Conservation (phyloP, 2,797 vertebrate species). For the Natrix natrix region DNA sequence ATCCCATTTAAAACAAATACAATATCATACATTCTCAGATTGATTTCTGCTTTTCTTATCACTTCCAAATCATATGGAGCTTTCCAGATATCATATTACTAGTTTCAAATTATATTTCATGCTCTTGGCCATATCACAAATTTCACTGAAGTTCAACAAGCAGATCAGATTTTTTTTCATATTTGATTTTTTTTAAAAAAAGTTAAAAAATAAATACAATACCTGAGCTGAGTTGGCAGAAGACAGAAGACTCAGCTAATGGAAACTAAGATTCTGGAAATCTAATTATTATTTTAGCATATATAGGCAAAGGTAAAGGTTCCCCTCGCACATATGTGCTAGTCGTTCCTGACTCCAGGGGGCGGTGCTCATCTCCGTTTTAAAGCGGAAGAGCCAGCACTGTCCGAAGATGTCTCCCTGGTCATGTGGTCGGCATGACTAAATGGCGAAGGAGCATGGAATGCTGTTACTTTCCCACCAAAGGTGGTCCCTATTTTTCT, state of each 20-base stretch:
- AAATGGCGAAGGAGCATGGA: no score
- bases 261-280: neutral
- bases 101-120: neutral
- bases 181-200: neutral
- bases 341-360: no score
- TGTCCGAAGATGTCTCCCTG: no score
- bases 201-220: neutral
- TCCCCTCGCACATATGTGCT: no score
- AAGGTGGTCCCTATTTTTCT: no score
- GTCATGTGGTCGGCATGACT: no score
- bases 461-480: no score
- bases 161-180: neutral
- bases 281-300: neutral
- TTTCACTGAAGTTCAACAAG: neutral
- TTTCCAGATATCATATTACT: neutral
- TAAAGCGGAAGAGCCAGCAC: no score
- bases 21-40: neutral
- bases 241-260: neutral
- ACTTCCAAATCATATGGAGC: neutral
- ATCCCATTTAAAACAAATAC: neutral
- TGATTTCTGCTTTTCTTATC: neutral
- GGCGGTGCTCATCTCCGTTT: no score
- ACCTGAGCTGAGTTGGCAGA: neutral
- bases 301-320: no score
- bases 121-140: neutral